Evolutionary conservation across 2,888 invertebrate species (phyloP).

Genomic region (Stramonita haemastoma): DNA sequence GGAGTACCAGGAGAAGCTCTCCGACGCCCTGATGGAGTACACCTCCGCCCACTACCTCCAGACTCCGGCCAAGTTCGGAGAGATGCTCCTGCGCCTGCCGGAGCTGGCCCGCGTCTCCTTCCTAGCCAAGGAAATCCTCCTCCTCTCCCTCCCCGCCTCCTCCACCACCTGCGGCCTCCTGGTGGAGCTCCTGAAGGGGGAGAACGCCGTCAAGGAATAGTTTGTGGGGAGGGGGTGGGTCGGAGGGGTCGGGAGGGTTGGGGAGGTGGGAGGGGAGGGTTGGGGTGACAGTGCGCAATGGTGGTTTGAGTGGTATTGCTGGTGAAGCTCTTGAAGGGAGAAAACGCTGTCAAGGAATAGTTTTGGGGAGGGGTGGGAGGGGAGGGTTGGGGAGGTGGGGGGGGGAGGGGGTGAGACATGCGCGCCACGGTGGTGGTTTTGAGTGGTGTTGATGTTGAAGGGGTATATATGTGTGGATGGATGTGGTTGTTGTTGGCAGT

Average conservation of each 20-base stretch:
- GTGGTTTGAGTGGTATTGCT: too few relatives aligned
- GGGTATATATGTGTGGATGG: too few relatives aligned
- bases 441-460: too few relatives aligned
- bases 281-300: not conserved
- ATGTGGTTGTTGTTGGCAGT: too few relatives aligned
- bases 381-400: not conserved
- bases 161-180: slow-evolving; percentile 94
- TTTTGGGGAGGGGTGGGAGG: too few relatives aligned
- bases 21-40: slow-evolving; percentile 94
- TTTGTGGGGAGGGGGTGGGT: not conserved
- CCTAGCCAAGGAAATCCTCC: slow-evolving; percentile 87
- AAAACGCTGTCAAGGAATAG: not conserved
- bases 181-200: slow-evolving; percentile 89
- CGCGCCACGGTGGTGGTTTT: too few relatives aligned
- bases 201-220: slow-evolving; percentile 58
- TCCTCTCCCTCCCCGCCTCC: slow-evolving; percentile 89
- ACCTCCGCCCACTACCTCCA: slow-evolving; percentile 94
- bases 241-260: not conserved
- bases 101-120: slow-evolving; percentile 96
- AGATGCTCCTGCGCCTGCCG: slow-evolving; percentile 92
- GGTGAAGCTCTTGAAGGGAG: too few relatives aligned
- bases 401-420: not conserved
- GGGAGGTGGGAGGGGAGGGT: not conserved
- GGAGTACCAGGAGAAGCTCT: slow-evolving; percentile 94
- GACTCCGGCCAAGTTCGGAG: slow-evolving; percentile 95